A percentile compares a stretch with the other conserved stretches of the same genome.
phyloP scores from a whole-genome alignment of 1,140 invertebrate genomes.

The Oryzaephilus surinamensis region DNA sequence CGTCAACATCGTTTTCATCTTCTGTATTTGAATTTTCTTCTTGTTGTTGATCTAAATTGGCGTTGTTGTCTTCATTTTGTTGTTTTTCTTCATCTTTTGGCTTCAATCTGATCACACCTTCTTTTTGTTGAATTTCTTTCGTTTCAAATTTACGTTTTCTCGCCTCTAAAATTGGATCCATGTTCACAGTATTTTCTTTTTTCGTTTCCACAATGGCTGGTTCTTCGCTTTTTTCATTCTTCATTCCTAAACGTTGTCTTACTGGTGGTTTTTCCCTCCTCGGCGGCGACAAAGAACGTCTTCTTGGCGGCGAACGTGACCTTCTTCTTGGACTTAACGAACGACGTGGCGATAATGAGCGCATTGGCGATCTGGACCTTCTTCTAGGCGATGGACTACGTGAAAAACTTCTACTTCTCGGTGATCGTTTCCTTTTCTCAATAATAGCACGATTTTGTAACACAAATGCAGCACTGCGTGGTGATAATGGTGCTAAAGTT shows the following conservation, averaged over 20 bases:
- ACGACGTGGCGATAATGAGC: slow-evolving; percentile 14
- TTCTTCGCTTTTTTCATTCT: slow-evolving; percentile 13
- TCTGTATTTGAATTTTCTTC: slow-evolving; percentile 9
- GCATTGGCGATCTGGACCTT: slow-evolving; percentile 13
- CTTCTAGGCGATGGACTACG: slow-evolving; percentile 12
- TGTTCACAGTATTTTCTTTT: slow-evolving; percentile 15
- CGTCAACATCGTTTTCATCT: slow-evolving; percentile 9
- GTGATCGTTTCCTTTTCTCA: slow-evolving; percentile 30
- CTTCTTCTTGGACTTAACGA: neutral
- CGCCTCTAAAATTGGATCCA: slow-evolving; percentile 33
- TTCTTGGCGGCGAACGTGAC: slow-evolving; percentile 2
- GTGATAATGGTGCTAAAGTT: slow-evolving; percentile 32
- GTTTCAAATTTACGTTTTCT: too few relatives aligned
- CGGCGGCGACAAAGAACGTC: neutral
- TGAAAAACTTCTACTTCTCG: slow-evolving; percentile 8
- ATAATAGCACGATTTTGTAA: slow-evolving; percentile 33
- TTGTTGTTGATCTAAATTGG: too few relatives aligned
- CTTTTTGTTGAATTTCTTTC: slow-evolving; percentile 31
- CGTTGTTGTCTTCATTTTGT: neutral
- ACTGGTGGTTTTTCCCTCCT: slow-evolving; percentile 13
- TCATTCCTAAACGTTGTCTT: slow-evolving; percentile 16
- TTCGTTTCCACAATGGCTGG: slow-evolving; percentile 6
- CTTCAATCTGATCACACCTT: slow-evolving; percentile 32
- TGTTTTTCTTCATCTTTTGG: slow-evolving; percentile 15
- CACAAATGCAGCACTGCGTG: slow-evolving; percentile 35